Evolutionary conservation across 2,797 vertebrate species (phyloP).

Genomic region (Protosalanx chinensis): DNA sequence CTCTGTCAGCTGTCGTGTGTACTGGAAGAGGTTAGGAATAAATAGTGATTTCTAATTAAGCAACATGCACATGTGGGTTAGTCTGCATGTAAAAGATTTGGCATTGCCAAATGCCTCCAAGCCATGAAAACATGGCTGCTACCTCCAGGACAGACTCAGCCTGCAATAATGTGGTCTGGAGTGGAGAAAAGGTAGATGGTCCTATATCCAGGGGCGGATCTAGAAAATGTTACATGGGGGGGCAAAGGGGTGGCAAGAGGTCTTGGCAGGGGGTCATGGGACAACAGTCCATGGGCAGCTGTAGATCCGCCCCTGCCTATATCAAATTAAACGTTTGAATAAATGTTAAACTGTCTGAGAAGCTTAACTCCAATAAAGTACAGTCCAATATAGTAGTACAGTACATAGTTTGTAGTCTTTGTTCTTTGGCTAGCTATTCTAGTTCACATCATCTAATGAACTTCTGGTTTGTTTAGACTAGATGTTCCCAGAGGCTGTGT

Average conservation of each 20-base stretch:
- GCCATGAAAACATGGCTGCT: not conserved
- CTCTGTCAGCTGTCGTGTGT: not conserved
- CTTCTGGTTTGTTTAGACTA: not conserved
- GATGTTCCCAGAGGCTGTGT: conserved; percentile 1
- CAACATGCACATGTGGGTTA: not conserved
- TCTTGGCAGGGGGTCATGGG: no score
- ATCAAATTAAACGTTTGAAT: no score
- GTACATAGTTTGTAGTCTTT: not conserved
- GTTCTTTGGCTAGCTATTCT: not conserved
- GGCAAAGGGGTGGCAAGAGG: no score
- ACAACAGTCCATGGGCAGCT: no score
- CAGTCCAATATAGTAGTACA: not conserved
- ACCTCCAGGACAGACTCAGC: not conserved
- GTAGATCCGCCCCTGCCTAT: no score
- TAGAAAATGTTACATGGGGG: no score
- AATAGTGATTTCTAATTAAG: not conserved
- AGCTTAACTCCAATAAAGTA: not conserved
- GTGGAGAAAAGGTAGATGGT: not conserved
- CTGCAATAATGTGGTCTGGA: not conserved
- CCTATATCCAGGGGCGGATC: no score
- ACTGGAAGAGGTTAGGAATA: not conserved
- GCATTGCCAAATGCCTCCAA: not conserved
- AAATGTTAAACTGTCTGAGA: not conserved
- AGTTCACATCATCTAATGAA: not conserved
- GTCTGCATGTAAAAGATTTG: not conserved